Evolutionary conservation across 2,888 invertebrate genomes (phyloP).

Genomic region (Micoletzkya japonica): DNA sequence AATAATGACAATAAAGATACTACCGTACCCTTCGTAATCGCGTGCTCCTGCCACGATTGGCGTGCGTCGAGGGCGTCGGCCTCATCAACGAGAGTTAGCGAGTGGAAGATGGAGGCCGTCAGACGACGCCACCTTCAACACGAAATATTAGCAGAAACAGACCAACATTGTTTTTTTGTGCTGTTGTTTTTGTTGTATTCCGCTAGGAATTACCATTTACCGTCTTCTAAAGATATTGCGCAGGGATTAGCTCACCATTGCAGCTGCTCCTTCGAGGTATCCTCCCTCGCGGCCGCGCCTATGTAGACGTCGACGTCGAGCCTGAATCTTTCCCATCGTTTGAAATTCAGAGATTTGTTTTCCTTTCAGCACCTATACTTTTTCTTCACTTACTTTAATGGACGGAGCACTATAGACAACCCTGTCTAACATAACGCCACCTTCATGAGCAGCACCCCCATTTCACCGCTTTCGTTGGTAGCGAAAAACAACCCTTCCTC

Average conservation of each 20-base stretch:
- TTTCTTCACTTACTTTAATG: background rate
- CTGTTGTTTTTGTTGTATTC: background rate
- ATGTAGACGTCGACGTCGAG: conserved; percentile 10
- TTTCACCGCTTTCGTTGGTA: too few species aligned
- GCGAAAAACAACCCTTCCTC: too few species aligned
- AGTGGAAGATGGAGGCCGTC: conserved; percentile 17
- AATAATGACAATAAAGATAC: background rate
- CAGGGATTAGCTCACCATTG: conserved; percentile 32
- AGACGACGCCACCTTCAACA: conserved; percentile 20
- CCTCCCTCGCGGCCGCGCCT: conserved; percentile 72
- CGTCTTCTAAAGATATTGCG: background rate
- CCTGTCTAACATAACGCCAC: background rate
- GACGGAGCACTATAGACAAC: background rate
- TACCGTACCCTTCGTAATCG: conserved; percentile 1
- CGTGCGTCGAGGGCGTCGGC: conserved; percentile 73
- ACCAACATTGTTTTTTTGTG: background rate
- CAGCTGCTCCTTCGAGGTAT: conserved; percentile 63
- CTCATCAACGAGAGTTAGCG: conserved; percentile 2
- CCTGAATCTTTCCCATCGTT: too few species aligned
- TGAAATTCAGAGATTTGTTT: background rate
- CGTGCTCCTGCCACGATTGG: conserved; percentile 5
- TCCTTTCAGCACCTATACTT: background rate
- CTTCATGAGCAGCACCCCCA: too few species aligned
- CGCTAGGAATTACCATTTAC: background rate
- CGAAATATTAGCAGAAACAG: background rate